Percentiles rank a stretch among this genome's conserved stretches.
These are phyloP conservation scores for Psilopsiagon aymara DNA, from an alignment of 2,113 vertebrate species.

Conservation along the genomic window DNA sequence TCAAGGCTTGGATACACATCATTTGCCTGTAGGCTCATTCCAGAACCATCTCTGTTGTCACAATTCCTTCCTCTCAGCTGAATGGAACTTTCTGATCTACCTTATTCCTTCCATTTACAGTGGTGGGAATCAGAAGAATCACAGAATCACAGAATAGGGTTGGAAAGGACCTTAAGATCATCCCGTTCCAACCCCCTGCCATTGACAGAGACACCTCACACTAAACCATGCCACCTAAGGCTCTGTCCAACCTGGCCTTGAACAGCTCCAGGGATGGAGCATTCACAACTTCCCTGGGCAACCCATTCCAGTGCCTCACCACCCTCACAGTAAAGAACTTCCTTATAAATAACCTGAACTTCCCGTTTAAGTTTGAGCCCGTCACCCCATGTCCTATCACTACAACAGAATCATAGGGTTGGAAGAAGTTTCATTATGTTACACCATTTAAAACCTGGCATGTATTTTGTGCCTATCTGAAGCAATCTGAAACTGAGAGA, in stretches of 20 bases:
- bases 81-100: not conserved
- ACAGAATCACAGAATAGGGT: not conserved
- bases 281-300: not conserved
- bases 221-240: not conserved
- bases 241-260: not conserved
- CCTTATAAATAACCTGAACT: not conserved
- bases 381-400: not conserved
- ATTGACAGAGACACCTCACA: not conserved
- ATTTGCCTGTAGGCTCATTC: not conserved
- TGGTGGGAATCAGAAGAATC: not conserved
- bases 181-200: not conserved
- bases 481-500: not conserved
- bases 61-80: not conserved
- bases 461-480: not conserved
- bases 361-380: not conserved
- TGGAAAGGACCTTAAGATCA: not conserved
- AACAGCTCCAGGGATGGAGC: not conserved
- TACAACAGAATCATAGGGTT: not conserved
- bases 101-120: not conserved
- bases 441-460: not conserved
- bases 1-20: not conserved
- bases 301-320: not conserved
- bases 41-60: not conserved
- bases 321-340: not conserved
- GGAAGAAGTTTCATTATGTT: accelerated